Evolutionary conservation across 2,113 vertebrate genomes (phyloP), one percentile per base, ranked within the genome.

Genomic region (Gymnorhina tibicen): DNA sequence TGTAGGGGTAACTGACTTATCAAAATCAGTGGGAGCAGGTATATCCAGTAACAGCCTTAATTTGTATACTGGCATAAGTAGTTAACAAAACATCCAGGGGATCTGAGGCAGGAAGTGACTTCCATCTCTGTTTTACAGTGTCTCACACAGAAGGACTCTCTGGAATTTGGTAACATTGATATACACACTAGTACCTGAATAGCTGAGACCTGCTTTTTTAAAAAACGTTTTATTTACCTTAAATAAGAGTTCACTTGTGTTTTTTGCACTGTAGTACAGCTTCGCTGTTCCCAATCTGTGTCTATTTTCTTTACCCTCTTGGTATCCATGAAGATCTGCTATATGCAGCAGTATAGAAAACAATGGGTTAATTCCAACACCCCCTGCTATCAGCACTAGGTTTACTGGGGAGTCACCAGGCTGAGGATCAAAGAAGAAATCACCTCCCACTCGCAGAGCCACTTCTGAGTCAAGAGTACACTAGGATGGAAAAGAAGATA

Each of bases 341-440:
- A 97, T 33, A 87, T 99, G 99, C 74, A 98, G 96, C 93, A 99
- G 98, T 95, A 99, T 99, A 89, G 99, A 99, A 97, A 99, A 99
- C 88, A 99, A 97, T 14, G 99, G 99, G 97, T 99, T 99, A 97
- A 99, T 99, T 70, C 99, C 99, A 5, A 99, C 99, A 21, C 99
- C 99, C 22, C 99, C 99, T 16, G 99, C 99, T 80, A 99, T 98
- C 95, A 99, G 96, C 87, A 99, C 97, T 44, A 99, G 95, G 91
- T 99, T 98, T 94, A 98, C 96, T 13, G 98, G 93, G 24, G 98
- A 93, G 44, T 99, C 98, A 47, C 97, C 95, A 33, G 99, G 99
- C 32, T 97, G 97, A 39, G 99, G 99, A 98, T 99, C 98, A 94
- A 99, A 99, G 98, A 98, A 99, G 98, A 99, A 99, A 95, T 99